Base-by-base conservation (phyloP, 2,113 vertebrate species). In the Nothocercus julius region DNA sequence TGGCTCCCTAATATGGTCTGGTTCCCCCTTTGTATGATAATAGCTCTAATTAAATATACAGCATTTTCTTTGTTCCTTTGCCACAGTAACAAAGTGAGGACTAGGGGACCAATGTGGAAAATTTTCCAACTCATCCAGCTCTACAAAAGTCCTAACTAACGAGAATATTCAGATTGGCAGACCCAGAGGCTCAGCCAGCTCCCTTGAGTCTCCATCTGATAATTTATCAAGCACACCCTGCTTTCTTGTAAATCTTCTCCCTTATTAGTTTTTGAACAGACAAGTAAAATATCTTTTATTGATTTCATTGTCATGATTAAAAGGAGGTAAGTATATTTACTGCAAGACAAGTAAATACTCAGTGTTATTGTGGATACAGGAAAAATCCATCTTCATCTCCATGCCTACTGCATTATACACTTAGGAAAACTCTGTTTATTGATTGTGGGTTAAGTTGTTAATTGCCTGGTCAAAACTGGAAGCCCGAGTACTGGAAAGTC, bases 371-470 rank as follows among this genome's bases (percentile, higher is more conserved):
- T 81, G 30, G 62, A 86, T 32, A n/a, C 0, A 0, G 47, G 79
- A 87, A 92, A 83, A 72, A 95, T 90, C 91, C 75, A 32, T 94
- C 51, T 87, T 95, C 69, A 72, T 80, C 72, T 92, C 82, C 74
- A 86, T 91, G 47, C 54, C 51, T 89, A 72, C 73, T 56, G n/a
- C 58, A 81, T 82, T 83, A 94, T 62, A 68, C 54, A 68, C 72
- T 79, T 56, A 36, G 45, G 38, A 86, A 90, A 91, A 88, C 72
- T 77, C 56, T 70, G 24, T 0, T 0, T 92, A 92, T 89, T 70
- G 89, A 95, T 94, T 58, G 64, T 42, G 42, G 11, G 34, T 83
- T 61, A 92, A 95, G 42, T 64, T 87, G 40, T 90, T 88, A 61
- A 91, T 94, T 91, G 38, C 64, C 51, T 88, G 76, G 28, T 28